Evolutionary conservation across 2,797 vertebrate species (phyloP), one percentile per base, ranked within the genome.

Genomic region (Labroides dimidiatus): DNA sequence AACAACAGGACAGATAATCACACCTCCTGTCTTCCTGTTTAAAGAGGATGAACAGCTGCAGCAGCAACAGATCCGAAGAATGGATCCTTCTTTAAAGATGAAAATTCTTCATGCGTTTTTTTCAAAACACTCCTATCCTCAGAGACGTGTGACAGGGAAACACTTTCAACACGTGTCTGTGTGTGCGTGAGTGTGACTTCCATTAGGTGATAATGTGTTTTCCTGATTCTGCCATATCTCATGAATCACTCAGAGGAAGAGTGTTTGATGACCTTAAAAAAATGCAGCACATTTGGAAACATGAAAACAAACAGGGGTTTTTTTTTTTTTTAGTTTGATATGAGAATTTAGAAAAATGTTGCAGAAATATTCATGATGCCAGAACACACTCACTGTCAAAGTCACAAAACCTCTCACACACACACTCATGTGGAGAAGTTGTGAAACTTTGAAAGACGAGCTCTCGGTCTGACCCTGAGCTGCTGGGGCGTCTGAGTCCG

Each of bases 191-290:
- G 27, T 21, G 27, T 60, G 43, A 73, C 41, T 19, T 60, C 16
- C 49, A 13, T 20, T 55, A 21, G 64, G 57, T 67, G 71, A 49
- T 74, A 74, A 67, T 74, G 57, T 60, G 52, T 43, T 73, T 73
- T 23, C 55, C 16, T 55, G 56, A 54, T 66, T 5, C 45, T 21
- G 24, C 27, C 57, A 55, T 67, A 45, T 50, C 44, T 67, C 56
- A 56, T 67, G 37, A 45, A 67, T 56, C 47, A 23, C 63, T 39
- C 30, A 19, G 42, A 61, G 23, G 21, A 21, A 50, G 7, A 50
- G 45, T 24, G 45, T 56, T n/a, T 19, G 24, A 27, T 51, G 27
- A 64, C 69, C 53, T 27, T 16, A 51, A 33, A 52, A n/a, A 30
- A 2, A 16, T 17, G 36, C 19, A 20, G 57, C 20, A 33, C 10